Base-by-base conservation (phyloP, 2,888 invertebrate species). In the Myopa testacea region DNA sequence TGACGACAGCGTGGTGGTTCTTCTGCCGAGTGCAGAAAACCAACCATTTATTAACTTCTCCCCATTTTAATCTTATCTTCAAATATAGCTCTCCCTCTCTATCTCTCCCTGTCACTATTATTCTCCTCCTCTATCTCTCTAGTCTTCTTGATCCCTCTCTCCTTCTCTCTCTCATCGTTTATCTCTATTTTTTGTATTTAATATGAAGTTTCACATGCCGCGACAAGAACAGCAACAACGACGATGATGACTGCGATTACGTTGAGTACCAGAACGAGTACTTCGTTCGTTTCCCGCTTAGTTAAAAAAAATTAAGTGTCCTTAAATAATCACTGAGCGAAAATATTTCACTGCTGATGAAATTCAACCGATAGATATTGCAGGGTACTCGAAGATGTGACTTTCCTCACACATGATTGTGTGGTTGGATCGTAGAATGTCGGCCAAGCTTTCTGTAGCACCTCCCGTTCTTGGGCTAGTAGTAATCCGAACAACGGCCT, bases 401-500 rank as follows among this genome's bases (percentile, higher is more conserved):
- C 26, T 1, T 1, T 26, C 26, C 26, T 26, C 26, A 87, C 86
- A 80, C 88, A 88, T 2, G 69, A 81, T 38, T 83, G 83, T 5
- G 79, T 79, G 55, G 75, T 69, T 5, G 82, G 76, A 79, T 88
- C 87, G 81, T 81, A 88, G 4, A 81, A 83, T 0, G 75, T 78
- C 4, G 84, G 80, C 50, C 88, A 88, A 0, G 76, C 77, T 63
- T 72, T 81, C 37, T 84, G n/a, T n/a, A n/a, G n/a, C n/a, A n/a
- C n/a, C n/a, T n/a, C n/a, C n/a, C n/a, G n/a, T n/a, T n/a, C n/a
- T n/a, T n/a, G n/a, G n/a, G n/a, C n/a, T n/a, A n/a, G n/a, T 85
- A 88, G 82, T 84, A 88, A 73, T 84, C 82, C 0, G 84, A 85
- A 72, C 88, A 88, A 75, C 87, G 86, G 26, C 88, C 88, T 1